Evolutionary conservation across 2,113 vertebrate species (phyloP), one percentile per base, ranked within the genome.

Genomic region (Erythrolamprus reginae): DNA sequence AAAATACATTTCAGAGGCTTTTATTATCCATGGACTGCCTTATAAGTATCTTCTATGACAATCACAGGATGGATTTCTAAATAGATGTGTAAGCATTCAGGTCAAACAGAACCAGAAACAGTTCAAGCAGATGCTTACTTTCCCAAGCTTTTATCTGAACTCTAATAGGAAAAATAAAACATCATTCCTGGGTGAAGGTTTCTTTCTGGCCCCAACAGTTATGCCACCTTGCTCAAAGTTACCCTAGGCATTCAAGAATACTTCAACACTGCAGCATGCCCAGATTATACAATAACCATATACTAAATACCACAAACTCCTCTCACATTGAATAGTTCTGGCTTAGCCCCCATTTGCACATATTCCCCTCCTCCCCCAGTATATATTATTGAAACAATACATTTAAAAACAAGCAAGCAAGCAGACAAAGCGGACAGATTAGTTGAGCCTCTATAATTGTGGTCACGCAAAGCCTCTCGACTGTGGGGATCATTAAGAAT

Each of bases 391-490:
- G 93, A 94, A 95, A 93, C 95, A 92, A 89, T 91, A 92, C 91
- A 82, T 93, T 96, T 28, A 45, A 45, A 86, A n/a, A 65, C 28
- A 70, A 55, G 17, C 70, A 38, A 65, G 65, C 70, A 77, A 84
- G 9, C 24, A 17, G 33, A 50, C 23, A 87, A 61, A 84, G 4
- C 3, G 21, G 96, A 95, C 96, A 96, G 96, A 95, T 96, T 94
- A 97, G 95, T 95, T 93, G 97, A 97, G 97, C 97, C 96, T 93
- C 94, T 96, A 97, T 97, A 96, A 98, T 97, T 97, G 96, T 96
- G 88, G 94, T 93, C 96, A 95, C 90, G 95, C 85, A 95, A 95
- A 93, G 19, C 96, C 93, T 96, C 92, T 91, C 88, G 92, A 95
- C 84, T 87, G 50, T 95, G 94, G 91, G 92, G 90, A 96, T 89